These are phyloP conservation scores for Zaprionus vittiger DNA, from an alignment of 1,140 invertebrate genomes.

Conservation along the genomic window DNA sequence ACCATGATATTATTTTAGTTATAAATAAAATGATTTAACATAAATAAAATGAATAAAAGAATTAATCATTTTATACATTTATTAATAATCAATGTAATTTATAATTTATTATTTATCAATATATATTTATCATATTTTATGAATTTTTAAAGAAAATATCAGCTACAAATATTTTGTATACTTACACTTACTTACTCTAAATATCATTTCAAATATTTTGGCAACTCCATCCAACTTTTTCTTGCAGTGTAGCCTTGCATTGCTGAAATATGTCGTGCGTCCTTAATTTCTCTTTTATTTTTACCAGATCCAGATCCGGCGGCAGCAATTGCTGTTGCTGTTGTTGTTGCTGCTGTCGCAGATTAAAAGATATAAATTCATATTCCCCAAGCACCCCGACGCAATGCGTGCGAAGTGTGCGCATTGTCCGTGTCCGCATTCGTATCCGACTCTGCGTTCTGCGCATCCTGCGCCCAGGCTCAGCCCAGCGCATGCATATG, in stretches of 20 bases:
- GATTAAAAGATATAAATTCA: conserved; percentile 84
- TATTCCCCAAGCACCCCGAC: conserved; percentile 77
- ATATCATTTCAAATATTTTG: not conserved
- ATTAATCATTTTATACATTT: no score
- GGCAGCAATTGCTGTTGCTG: conserved; percentile 31
- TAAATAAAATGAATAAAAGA: no score
- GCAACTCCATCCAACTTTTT: not conserved
- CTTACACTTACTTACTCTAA: no score
- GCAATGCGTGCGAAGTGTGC: conserved; percentile 58
- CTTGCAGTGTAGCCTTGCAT: conserved; percentile 28
- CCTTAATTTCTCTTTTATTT: conserved; percentile 78
- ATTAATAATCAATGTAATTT: no score
- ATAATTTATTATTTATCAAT: no score
- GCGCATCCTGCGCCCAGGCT: not conserved
- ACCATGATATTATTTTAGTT: no score
- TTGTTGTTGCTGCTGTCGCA: conserved; percentile 59
- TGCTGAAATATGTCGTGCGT: conserved; percentile 80
- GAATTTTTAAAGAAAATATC: no score
- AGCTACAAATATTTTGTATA: no score
- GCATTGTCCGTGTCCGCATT: conserved; percentile 23
- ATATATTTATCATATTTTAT: no score
- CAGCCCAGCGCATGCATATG: not conserved
- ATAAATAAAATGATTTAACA: no score
- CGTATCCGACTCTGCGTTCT: not conserved
- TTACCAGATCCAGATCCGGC: conserved; percentile 28